Evolutionary conservation across 2,113 vertebrate species (phyloP).

Genomic region (Odocoileus virginianus): DNA sequence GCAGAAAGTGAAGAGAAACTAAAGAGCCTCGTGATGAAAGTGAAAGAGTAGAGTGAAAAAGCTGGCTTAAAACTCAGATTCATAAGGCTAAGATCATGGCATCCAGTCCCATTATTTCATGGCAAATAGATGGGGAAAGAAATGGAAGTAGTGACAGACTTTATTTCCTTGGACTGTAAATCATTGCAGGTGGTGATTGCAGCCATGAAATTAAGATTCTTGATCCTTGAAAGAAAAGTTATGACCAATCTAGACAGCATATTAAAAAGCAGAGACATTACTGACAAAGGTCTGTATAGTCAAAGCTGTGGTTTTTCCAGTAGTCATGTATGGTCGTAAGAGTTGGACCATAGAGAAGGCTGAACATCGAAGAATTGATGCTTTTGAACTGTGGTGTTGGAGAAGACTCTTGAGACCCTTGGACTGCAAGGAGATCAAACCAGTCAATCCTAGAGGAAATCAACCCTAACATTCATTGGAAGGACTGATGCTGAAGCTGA

Average conservation of each 20-base stretch:
- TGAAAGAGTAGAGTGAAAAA: neutral
- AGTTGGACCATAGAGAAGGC: neutral
- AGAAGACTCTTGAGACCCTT: neutral
- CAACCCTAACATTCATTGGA: neutral
- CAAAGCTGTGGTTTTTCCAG: neutral
- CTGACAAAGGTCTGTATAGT: neutral
- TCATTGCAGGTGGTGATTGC: neutral
- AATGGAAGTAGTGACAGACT: neutral
- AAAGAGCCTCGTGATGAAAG: neutral
- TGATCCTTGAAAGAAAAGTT: neutral
- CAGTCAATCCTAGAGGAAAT: neutral
- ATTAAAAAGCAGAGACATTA: neutral
- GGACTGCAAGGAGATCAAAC: neutral
- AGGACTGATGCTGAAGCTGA: neutral
- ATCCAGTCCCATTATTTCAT: neutral
- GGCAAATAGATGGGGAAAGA: neutral
- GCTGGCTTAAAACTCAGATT: neutral
- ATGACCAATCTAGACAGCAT: neutral
- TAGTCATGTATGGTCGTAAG: neutral
- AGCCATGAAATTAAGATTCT: neutral
- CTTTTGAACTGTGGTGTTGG: neutral
- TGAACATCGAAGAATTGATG: neutral
- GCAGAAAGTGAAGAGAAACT: neutral
- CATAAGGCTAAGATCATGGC: neutral
- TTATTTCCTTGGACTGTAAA: neutral